Conservation (phyloP, 2,113 vertebrate genomes). For the Sminthopsis crassicaudata region DNA sequence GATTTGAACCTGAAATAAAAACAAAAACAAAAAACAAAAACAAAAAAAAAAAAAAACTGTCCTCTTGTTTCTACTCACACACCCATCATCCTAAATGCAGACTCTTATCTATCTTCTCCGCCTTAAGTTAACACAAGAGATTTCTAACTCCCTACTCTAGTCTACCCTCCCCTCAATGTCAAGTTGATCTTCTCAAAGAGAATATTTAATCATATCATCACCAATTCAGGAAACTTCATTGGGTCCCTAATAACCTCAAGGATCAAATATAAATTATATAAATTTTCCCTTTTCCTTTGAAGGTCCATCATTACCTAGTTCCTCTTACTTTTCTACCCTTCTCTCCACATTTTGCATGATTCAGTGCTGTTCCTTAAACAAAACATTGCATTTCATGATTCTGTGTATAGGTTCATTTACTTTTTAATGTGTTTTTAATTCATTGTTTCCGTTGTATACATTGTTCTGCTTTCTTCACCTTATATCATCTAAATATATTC, state of each 20-base stretch:
- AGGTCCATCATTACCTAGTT: neutral
- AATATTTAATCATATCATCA: neutral
- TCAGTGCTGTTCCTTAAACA: neutral
- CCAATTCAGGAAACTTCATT: neutral
- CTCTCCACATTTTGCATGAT: neutral
- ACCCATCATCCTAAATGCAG: neutral
- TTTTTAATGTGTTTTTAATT: neutral
- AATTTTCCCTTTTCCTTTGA: neutral
- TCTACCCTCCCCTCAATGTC: neutral
- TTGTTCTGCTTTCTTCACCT: neutral
- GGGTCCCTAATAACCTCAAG: neutral
- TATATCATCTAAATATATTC: neutral
- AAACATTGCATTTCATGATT: neutral
- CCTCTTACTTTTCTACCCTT: neutral
- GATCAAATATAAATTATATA: neutral
- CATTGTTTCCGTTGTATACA: neutral
- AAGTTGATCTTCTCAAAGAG: neutral
- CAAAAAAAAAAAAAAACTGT: too few species aligned
- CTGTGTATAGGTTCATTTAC: neutral
- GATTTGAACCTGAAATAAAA: neutral
- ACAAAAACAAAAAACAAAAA: neutral
- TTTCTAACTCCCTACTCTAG: neutral
- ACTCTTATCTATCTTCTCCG: neutral
- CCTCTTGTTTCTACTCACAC: neutral
- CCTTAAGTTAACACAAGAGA: neutral